A percentile compares a stretch with the other conserved stretches of the same genome.
Evolutionary conservation across 2,888 invertebrate species (phyloP).

Genomic region (Synanthedon vespiformis): DNA sequence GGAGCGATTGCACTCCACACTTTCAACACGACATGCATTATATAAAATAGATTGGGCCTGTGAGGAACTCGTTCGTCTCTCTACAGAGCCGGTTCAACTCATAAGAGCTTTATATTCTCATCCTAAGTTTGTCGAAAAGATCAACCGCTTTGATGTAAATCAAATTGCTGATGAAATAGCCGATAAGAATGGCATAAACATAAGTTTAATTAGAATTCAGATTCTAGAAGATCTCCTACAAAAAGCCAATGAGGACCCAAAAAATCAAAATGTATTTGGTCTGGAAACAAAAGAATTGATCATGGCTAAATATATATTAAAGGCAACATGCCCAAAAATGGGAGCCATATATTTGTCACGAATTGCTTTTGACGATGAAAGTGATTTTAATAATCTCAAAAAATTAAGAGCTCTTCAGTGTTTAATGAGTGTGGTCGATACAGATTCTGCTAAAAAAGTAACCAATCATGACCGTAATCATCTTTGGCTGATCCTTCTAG

Average conservation of each 20-base stretch:
- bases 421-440: conserved; percentile 56
- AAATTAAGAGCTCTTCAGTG: conserved; percentile 62
- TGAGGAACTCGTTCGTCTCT: conserved; percentile 53
- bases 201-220: conserved; percentile 57
- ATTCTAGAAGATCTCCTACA: conserved; percentile 58
- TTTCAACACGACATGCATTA: conserved; percentile 59
- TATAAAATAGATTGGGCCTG: conserved; percentile 61
- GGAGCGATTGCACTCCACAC: conserved; percentile 54
- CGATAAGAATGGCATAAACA: conserved; percentile 59
- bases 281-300: conserved; percentile 46
- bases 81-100: conserved; percentile 57
- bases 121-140: conserved; percentile 50
- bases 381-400: conserved; percentile 55
- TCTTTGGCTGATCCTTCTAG: conserved; percentile 54
- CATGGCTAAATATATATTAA: conserved; percentile 61
- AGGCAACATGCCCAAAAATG: conserved; percentile 65
- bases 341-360: conserved; percentile 62
- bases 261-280: conserved; percentile 24
- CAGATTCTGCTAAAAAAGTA: conserved; percentile 57
- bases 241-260: conserved; percentile 31
- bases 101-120: conserved; percentile 58
- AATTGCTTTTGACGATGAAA: conserved; percentile 59
- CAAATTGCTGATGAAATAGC: conserved; percentile 62
- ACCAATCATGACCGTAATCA: conserved; percentile 46
- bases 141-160: conserved; percentile 52